These are phyloP conservation scores for Drosophila ficusphila DNA, from an alignment of 1,140 invertebrate species.

Conservation along the genomic window DNA sequence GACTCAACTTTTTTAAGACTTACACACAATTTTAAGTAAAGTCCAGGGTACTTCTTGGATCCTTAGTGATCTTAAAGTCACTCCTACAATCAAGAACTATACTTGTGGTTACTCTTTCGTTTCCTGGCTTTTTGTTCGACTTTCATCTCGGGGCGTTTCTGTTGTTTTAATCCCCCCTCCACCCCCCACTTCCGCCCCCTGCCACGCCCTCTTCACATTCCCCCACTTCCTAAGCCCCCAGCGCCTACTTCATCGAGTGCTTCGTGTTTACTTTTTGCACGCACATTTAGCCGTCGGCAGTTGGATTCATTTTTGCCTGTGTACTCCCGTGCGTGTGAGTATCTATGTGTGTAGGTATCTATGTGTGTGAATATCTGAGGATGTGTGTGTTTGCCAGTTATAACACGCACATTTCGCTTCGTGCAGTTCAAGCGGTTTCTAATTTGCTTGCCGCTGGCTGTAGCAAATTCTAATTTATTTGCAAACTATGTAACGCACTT, in stretches of 20 bases:
- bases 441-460: slow-evolving; percentile 72
- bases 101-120: slow-evolving; percentile 24
- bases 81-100: slow-evolving; percentile 20
- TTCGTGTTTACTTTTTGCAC: slow-evolving; percentile 56
- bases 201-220: neutral
- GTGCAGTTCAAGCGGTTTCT: slow-evolving; percentile 70
- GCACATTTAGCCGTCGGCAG: slow-evolving; percentile 57
- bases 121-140: slow-evolving; percentile 24
- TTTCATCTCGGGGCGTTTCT: slow-evolving; percentile 38
- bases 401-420: slow-evolving; percentile 64
- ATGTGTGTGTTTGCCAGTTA: slow-evolving; percentile 46
- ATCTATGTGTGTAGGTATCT: slow-evolving; percentile 10
- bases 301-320: slow-evolving; percentile 43
- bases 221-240: neutral
- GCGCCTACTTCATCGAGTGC: neutral
- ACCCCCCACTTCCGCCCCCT: neutral
- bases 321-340: slow-evolving; percentile 5
- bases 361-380: slow-evolving; percentile 7
- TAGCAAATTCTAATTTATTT: slow-evolving; percentile 79
- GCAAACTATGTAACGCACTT: slow-evolving; percentile 65
- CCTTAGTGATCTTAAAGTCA: neutral
- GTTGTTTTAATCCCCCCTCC: slow-evolving; percentile 21
- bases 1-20: no score
- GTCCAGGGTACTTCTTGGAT: neutral
- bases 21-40: no score